Evolutionary conservation across 1,140 invertebrate genomes (phyloP).

Genomic region (Ceratosolen fusciceps): DNA sequence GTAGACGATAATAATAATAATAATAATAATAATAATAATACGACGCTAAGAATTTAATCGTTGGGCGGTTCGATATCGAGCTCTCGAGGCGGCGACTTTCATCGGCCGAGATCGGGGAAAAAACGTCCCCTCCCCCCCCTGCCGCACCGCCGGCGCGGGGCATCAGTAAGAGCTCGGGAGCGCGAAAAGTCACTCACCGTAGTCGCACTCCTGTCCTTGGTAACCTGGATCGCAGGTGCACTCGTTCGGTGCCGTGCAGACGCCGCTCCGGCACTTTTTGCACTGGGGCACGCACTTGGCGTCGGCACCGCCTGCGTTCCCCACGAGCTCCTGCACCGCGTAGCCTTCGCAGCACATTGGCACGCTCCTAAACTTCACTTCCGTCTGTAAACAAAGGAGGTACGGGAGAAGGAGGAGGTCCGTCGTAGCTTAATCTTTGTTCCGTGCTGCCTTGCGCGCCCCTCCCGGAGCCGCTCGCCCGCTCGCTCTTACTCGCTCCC

Average conservation of each 20-base stretch:
- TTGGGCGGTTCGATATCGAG: not conserved
- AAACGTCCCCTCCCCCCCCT: not conserved
- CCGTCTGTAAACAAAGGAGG: too few species aligned
- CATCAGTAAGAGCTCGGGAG: not conserved
- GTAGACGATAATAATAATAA: too few species aligned
- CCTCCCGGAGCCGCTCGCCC: too few species aligned
- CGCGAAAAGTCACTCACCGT: conserved; percentile 54
- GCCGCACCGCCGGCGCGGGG: too few species aligned
- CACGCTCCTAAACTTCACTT: conserved; percentile 58
- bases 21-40: too few species aligned
- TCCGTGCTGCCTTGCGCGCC: too few species aligned
- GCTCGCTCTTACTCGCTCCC: not conserved
- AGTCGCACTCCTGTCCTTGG: conserved; percentile 57
- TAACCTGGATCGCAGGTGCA: conserved; percentile 74
- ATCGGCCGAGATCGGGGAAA: not conserved
- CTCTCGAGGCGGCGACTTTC: not conserved
- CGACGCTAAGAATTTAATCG: too few species aligned
- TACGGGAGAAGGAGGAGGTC: not conserved
- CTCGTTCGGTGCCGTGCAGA: conserved; percentile 70
- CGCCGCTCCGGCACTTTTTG: conserved; percentile 60
- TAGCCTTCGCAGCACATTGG: conserved; percentile 67
- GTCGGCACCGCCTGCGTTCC: conserved; percentile 36
- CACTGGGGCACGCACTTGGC: conserved; percentile 60
- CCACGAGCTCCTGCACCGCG: conserved; percentile 47
- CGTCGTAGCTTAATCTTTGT: too few species aligned